Percentiles rank a stretch among this genome's conserved stretches.
Conservation (phyloP, 2,113 vertebrate genomes). For the Thunnus maccoyii region DNA sequence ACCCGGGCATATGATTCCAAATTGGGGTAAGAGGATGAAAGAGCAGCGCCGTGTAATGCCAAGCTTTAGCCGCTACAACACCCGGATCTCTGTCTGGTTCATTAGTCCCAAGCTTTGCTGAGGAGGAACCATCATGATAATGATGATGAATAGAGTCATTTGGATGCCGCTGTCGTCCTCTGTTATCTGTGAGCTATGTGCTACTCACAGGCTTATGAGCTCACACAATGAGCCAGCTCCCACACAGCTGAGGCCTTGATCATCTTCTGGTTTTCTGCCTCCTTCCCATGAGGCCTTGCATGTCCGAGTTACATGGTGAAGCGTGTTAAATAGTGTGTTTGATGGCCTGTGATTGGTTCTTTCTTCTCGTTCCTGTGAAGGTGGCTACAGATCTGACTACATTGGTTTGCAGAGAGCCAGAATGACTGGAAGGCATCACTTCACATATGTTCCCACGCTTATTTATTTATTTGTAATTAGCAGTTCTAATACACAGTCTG, state of each 20-base stretch:
- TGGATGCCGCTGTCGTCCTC: slow-evolving; percentile 58
- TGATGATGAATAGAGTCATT: slow-evolving; percentile 76
- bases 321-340: slow-evolving; percentile 23
- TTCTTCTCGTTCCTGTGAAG: slow-evolving; percentile 11
- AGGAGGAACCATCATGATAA: slow-evolving; percentile 57
- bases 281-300: slow-evolving; percentile 54
- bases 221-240: slow-evolving; percentile 47
- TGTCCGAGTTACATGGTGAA: slow-evolving; percentile 26
- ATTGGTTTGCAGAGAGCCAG: slow-evolving; percentile 7
- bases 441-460: slow-evolving; percentile 5
- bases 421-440: not conserved
- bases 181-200: slow-evolving; percentile 60
- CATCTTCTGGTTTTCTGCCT: slow-evolving; percentile 45
- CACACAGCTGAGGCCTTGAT: slow-evolving; percentile 69
- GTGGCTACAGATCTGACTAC: slow-evolving; percentile 7
- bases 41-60: slow-evolving; percentile 3
- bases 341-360: slow-evolving; percentile 33
- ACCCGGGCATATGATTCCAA: slow-evolving; percentile 94
- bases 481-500: not conserved
- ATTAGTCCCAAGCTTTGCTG: slow-evolving; percentile 60
- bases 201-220: slow-evolving; percentile 49
- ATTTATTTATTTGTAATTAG: not conserved
- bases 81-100: slow-evolving; percentile 57
- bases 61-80: slow-evolving; percentile 33
- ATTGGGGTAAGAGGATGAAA: slow-evolving; percentile 89